These are phyloP conservation scores for Astyanax mexicanus DNA, from an alignment of 2,797 vertebrate genomes.

Conservation along the genomic window DNA sequence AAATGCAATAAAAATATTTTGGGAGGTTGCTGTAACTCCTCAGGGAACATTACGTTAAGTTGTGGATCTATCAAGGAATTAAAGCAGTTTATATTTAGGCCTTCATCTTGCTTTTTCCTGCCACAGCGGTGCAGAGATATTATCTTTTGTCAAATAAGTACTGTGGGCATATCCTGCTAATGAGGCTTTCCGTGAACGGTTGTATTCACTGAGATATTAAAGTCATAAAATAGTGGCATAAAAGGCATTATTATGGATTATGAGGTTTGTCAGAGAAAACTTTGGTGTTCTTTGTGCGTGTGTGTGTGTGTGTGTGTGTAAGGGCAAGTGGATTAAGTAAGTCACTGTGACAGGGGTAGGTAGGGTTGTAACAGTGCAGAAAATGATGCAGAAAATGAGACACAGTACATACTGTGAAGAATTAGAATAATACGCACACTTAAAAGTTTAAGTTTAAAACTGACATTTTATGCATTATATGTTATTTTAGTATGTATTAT, in stretches of 20 bases:
- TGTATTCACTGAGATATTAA: slow-evolving; percentile 12
- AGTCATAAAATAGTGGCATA: slow-evolving; percentile 4
- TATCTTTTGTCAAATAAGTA: background rate
- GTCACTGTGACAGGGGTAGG: background rate
- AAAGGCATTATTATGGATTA: slow-evolving; percentile 6
- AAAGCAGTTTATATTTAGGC: background rate
- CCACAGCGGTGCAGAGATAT: background rate
- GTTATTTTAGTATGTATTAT: too few relatives aligned
- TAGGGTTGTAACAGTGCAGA: too few relatives aligned
- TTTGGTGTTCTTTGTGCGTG: background rate
- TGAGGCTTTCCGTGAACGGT: slow-evolving; percentile 2
- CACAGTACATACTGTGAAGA: background rate
- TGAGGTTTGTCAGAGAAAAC: background rate
- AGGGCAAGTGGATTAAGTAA: background rate
- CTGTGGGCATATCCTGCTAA: slow-evolving; percentile 5
- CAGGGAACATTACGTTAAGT: background rate
- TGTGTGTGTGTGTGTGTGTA: background rate
- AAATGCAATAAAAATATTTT: background rate
- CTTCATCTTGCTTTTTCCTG: background rate
- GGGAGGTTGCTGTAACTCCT: background rate
- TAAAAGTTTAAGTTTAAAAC: too few relatives aligned
- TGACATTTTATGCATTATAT: too few relatives aligned
- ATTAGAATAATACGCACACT: too few relatives aligned
- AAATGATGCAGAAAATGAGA: too few relatives aligned
- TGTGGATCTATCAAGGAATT: background rate